phyloP scores from a whole-genome alignment of 1,140 invertebrate genomes.

The Paraescarpia echinospica region DNA sequence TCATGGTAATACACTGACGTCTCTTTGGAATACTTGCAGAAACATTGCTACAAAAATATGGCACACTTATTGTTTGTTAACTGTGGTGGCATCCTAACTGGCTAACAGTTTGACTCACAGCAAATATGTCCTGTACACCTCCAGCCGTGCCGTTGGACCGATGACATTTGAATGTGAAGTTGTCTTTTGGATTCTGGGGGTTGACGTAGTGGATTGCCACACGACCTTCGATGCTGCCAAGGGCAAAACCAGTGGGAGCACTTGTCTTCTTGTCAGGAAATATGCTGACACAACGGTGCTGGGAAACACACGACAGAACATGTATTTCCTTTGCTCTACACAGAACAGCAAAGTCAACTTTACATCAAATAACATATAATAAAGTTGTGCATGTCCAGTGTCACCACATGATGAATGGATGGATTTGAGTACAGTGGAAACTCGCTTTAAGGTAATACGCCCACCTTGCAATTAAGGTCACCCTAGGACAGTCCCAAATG shows the following conservation, averaged over 20 bases:
- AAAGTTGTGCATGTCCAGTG: too few species aligned
- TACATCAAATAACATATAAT: not conserved
- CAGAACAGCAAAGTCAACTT: not conserved
- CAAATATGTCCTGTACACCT: slow-evolving; percentile 81
- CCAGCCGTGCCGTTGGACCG: slow-evolving; percentile 81
- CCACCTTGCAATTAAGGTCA: too few species aligned
- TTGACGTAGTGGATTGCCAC: slow-evolving; percentile 97
- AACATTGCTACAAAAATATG: too few species aligned
- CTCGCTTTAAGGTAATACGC: too few species aligned
- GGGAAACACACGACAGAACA: slow-evolving; percentile 30
- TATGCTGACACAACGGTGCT: slow-evolving; percentile 83
- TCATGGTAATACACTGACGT: not conserved
- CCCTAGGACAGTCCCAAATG: too few species aligned
- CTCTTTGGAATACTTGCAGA: not conserved
- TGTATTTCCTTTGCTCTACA: not conserved
- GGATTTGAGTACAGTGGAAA: too few species aligned
- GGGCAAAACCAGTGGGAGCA: slow-evolving; percentile 80
- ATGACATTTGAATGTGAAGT: slow-evolving; percentile 99
- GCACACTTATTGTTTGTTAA: too few species aligned
- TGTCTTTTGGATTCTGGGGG: slow-evolving; percentile 92
- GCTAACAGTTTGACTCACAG: slow-evolving; percentile 67
- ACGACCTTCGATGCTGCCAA: slow-evolving; percentile 72
- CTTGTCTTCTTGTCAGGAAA: slow-evolving; percentile 81
- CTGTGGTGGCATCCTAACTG: too few species aligned
- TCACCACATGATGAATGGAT: too few species aligned